Conservation (phyloP, 2,113 vertebrate species). For the Antennarius striatus region DNA sequence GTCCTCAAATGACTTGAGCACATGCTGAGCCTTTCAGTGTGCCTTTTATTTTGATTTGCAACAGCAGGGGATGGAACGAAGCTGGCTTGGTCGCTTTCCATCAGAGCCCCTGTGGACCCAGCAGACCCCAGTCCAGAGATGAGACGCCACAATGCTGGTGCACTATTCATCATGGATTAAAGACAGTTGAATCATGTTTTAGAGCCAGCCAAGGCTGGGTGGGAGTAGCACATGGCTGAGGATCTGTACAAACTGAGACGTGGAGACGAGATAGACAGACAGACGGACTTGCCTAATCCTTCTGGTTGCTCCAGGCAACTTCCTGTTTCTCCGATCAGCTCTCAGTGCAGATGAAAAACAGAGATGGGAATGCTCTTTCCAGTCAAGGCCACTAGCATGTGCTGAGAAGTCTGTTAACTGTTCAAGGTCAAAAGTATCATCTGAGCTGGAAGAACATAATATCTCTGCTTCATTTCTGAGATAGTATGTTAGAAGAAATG, state of each 20-base stretch:
- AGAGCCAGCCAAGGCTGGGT: conserved; percentile 31
- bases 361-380: conserved; percentile 19
- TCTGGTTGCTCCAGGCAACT: conserved; percentile 35
- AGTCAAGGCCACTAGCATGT: conserved; percentile 13
- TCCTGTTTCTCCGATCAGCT: conserved; percentile 42
- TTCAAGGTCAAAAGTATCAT: conserved; percentile 16
- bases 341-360: conserved; percentile 36
- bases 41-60: conserved; percentile 66
- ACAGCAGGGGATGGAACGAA: conserved; percentile 60
- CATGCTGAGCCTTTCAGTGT: conserved; percentile 61
- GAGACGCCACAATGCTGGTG: conserved; percentile 63
- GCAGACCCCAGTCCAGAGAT: conserved; percentile 58
- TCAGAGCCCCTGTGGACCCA: conserved; percentile 53
- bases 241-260: conserved; percentile 39
- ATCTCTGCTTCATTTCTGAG: background rate
- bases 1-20: conserved; percentile 61
- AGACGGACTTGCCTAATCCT: conserved; percentile 38
- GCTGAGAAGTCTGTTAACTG: conserved; percentile 9
- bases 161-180: conserved; percentile 64
- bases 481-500: background rate
- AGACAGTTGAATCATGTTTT: conserved; percentile 71
- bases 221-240: conserved; percentile 27
- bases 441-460: conserved; percentile 1
- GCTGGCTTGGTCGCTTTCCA: conserved; percentile 57
- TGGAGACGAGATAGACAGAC: conserved; percentile 40